Base-by-base conservation (phyloP, 2,888 invertebrate species). In the Seira ritae region DNA sequence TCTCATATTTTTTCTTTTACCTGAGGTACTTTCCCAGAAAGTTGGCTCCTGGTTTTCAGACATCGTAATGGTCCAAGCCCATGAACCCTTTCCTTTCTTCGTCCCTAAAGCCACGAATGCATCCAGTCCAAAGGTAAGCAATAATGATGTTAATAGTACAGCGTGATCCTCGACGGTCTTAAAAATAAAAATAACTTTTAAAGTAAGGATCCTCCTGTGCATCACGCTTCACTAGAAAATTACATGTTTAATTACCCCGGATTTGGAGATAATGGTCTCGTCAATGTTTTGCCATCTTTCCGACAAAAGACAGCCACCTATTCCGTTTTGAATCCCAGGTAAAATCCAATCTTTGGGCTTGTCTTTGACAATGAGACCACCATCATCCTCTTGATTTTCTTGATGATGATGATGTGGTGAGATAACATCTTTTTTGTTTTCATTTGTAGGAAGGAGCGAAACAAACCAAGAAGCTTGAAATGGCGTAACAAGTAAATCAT, bases 391-490 rank as follows among this genome's bases (percentile, higher is more conserved):
- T 19, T 20, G 8, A 50, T 10, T n/a, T 4, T n/a, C 17, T 10
- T n/a, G 4, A n/a, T 70, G 17, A 15, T 22, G 23, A 68, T 10
- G 55, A 12, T 17, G 8, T 37, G n/a, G n/a, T 8, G 31, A 31
- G 31, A 31, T 31, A 31, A 31, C 31, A 31, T 31, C 37, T 20
- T 23, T 83, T 42, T 37, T 24, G 15, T 55, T 68, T 22, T 67
- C 71, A 19, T 62, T 70, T 31, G 80, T 50, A 10, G 85, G 74
- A 15, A 87, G 67, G 19, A 85, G 65, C 0, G 87, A 80, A 0
- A 85, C 85, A 81, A 85, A 87, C 87, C 87, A 87, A 3, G 84
- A 80, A 42, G 87, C 85, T 55, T 85, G 84, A 68, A 84, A 84
- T 24, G 87, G 87, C 15, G 87, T 85, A 3, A 76, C 69, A 24